Conservation (phyloP, 2,797 vertebrate genomes). For the Pteronotus mesoamericanus region DNA sequence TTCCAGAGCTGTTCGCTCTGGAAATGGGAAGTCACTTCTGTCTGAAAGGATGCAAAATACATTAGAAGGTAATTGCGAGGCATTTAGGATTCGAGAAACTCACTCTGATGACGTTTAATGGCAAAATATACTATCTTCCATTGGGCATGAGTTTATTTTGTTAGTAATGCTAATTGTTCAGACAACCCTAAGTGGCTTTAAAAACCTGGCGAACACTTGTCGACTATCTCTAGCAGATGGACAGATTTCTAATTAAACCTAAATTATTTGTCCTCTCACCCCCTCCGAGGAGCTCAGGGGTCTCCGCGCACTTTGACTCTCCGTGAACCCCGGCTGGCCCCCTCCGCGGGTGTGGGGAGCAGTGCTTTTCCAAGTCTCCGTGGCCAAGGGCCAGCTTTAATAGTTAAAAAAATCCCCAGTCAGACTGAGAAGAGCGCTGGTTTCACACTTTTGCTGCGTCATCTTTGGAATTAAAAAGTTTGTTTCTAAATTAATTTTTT, state of each 20-base stretch:
- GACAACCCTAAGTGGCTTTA: conserved; percentile 55
- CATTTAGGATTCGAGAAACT: conserved; percentile 49
- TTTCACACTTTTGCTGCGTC: background rate
- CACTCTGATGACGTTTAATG: conserved; percentile 66
- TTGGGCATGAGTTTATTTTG: conserved; percentile 50
- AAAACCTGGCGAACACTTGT: conserved; percentile 62
- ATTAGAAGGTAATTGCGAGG: conserved; percentile 58
- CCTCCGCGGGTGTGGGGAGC: rapidly evolving
- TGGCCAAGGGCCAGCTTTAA: rapidly evolving
- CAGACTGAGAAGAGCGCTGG: background rate
- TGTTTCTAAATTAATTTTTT: background rate
- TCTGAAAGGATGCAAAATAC: conserved; percentile 65
- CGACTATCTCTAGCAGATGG: conserved; percentile 64
- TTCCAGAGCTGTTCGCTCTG: conserved; percentile 26
- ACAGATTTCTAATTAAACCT: conserved; percentile 71
- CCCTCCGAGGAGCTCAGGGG: background rate
- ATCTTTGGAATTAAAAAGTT: background rate
- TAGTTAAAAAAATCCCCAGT: background rate
- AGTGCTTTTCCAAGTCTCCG: too few relatives aligned
- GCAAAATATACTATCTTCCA: conserved; percentile 55
- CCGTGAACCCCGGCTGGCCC: background rate
- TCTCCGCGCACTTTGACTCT: background rate
- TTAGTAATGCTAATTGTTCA: conserved; percentile 59
- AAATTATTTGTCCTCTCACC: conserved; percentile 68
- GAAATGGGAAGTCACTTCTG: conserved; percentile 56